Evolutionary conservation across 2,888 invertebrate species (phyloP).

Genomic region (Macaria liturata): DNA sequence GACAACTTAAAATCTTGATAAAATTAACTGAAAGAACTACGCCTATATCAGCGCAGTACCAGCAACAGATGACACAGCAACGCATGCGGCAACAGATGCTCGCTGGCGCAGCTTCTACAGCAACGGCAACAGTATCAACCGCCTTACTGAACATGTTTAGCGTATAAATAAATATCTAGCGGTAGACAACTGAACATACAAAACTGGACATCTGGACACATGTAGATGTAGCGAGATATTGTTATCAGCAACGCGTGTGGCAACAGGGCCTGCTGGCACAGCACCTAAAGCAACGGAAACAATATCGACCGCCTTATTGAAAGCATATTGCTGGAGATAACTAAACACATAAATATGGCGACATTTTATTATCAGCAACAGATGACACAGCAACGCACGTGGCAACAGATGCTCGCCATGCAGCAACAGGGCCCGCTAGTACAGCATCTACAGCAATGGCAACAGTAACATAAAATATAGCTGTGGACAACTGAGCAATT

Average conservation of each 20-base stretch:
- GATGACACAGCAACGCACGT: slow-evolving; percentile 81
- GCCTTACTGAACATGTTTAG: background rate
- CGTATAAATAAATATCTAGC: too few relatives aligned
- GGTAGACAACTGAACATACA: too few relatives aligned
- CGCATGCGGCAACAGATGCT: slow-evolving; percentile 64
- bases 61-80: slow-evolving; percentile 81
- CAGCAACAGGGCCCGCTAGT: background rate
- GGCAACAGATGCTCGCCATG: slow-evolving; percentile 3
- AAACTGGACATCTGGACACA: slow-evolving; percentile 72
- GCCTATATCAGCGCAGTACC: slow-evolving; percentile 80
- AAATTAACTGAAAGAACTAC: too few relatives aligned
- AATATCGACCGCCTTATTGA: slow-evolving; percentile 1
- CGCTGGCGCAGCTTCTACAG: background rate
- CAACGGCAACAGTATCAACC: slow-evolving; percentile 2
- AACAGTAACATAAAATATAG: background rate
- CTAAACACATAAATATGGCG: too few relatives aligned
- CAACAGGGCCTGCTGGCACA: background rate
- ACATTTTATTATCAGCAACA: slow-evolving; percentile 78
- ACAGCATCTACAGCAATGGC: slow-evolving; percentile 1
- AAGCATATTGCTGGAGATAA: background rate
- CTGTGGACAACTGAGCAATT: too few relatives aligned
- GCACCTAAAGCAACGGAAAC: background rate
- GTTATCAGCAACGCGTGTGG: slow-evolving; percentile 76
- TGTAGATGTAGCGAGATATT: slow-evolving; percentile 71
- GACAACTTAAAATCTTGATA: too few relatives aligned